These are phyloP conservation scores for Poecilia latipinna DNA, from an alignment of 2,113 vertebrate species.

Conservation along the genomic window DNA sequence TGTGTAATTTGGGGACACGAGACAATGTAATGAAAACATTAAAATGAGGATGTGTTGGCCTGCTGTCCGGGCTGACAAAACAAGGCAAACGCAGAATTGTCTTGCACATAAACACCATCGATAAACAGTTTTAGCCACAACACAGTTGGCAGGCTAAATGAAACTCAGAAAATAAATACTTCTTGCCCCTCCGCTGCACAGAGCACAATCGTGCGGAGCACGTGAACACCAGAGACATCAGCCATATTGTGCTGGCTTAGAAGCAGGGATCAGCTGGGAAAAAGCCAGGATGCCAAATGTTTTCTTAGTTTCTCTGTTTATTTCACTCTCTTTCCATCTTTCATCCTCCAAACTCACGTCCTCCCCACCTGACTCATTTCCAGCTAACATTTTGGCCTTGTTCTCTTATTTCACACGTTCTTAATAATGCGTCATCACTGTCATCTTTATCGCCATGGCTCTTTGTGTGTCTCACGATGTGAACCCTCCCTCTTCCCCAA, in stretches of 20 bases:
- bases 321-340: conserved; percentile 36
- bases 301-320: conserved; percentile 30
- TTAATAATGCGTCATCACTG: background rate
- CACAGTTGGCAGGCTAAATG: conserved; percentile 73
- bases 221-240: conserved; percentile 63
- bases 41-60: conserved; percentile 61
- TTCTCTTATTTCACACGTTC: conserved; percentile 19
- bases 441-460: conserved; percentile 26
- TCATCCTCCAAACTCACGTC: conserved; percentile 9
- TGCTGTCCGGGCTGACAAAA: conserved; percentile 59
- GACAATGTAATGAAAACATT: conserved; percentile 61
- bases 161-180: conserved; percentile 61
- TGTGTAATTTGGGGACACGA: conserved; percentile 44
- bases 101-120: conserved; percentile 46
- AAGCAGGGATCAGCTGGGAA: conserved; percentile 75
- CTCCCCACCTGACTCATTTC: background rate
- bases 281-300: conserved; percentile 70
- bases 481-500: conserved; percentile 67
- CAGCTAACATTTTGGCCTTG: background rate
- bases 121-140: conserved; percentile 59
- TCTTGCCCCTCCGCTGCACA: conserved; percentile 42
- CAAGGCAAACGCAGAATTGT: conserved; percentile 62
- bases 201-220: conserved; percentile 48
- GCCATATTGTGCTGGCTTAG: conserved; percentile 82
- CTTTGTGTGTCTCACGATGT: conserved; percentile 70